phyloP scores from a whole-genome alignment of 2,888 invertebrate species.

The Epinotia bilunana region DNA sequence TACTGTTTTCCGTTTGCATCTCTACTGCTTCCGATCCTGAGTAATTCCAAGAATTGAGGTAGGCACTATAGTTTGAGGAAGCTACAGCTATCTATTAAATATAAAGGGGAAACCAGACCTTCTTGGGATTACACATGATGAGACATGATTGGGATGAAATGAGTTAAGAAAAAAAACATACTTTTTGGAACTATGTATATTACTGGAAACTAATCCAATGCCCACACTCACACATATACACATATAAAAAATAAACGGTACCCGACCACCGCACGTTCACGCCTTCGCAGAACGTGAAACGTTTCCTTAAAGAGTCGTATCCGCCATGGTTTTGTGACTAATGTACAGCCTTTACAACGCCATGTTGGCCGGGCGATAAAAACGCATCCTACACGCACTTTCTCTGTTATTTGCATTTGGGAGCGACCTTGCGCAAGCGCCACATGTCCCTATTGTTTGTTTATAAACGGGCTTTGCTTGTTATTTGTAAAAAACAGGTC shows the following conservation, averaged over 20 bases:
- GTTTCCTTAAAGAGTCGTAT: background rate
- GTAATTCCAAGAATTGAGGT: too few relatives aligned
- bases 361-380: slow-evolving; percentile 51
- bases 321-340: background rate
- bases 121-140: background rate
- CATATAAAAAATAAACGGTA: background rate
- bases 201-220: background rate
- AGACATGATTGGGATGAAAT: background rate
- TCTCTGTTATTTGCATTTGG: slow-evolving; percentile 67
- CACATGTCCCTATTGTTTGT: slow-evolving; percentile 29
- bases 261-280: slow-evolving; percentile 2
- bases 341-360: background rate
- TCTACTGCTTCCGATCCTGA: too few relatives aligned
- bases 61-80: too few relatives aligned
- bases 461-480: slow-evolving; percentile 15
- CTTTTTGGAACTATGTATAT: background rate
- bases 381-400: slow-evolving; percentile 65
- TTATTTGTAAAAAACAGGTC: background rate
- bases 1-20: too few relatives aligned
- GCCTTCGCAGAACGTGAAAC: background rate
- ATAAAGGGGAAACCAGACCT: background rate
- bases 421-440: slow-evolving; percentile 52
- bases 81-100: background rate
- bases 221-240: background rate
- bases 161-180: background rate